Evolutionary conservation across 92 coral and sea anemone genomes (phyloP).

Genomic region (Epizoanthus rinbou): DNA sequence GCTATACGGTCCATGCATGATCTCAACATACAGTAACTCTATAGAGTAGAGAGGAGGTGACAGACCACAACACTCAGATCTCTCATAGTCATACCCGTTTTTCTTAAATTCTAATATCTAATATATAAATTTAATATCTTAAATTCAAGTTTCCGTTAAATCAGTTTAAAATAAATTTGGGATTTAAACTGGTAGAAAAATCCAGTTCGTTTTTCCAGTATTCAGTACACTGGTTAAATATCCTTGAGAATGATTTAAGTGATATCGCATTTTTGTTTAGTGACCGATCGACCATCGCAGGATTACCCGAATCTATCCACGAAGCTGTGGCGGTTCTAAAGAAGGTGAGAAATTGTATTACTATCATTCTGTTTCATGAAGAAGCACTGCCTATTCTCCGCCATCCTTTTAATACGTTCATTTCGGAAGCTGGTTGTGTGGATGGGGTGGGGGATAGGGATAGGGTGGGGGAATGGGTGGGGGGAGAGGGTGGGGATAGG

Average conservation of each 20-base stretch:
- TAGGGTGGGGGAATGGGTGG: background rate
- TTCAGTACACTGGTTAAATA: no score
- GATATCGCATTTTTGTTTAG: conserved; percentile 45
- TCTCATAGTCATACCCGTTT: no score
- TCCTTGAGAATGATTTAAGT: background rate
- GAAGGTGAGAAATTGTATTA: conserved; percentile 56
- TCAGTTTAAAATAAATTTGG: no score
- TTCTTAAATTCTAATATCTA: no score
- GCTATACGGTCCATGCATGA: no score
- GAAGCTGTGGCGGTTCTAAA: conserved; percentile 89
- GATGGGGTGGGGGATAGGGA: background rate
- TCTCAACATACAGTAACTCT: no score
- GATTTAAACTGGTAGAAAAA: no score
- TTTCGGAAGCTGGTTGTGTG: background rate
- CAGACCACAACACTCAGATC: no score
- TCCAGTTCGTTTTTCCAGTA: no score
- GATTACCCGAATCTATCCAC: conserved; percentile 95
- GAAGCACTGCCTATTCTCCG: background rate
- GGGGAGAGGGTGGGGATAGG: background rate
- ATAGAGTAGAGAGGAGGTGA: no score
- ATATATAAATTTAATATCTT: no score
- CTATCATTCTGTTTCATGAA: background rate
- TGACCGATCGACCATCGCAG: conserved; percentile 88
- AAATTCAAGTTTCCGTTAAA: no score
- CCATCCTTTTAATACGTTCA: background rate